Evolutionary conservation across 92 coral and sea anemone species (phyloP).

Genomic region (Micromussa lordhowensis): DNA sequence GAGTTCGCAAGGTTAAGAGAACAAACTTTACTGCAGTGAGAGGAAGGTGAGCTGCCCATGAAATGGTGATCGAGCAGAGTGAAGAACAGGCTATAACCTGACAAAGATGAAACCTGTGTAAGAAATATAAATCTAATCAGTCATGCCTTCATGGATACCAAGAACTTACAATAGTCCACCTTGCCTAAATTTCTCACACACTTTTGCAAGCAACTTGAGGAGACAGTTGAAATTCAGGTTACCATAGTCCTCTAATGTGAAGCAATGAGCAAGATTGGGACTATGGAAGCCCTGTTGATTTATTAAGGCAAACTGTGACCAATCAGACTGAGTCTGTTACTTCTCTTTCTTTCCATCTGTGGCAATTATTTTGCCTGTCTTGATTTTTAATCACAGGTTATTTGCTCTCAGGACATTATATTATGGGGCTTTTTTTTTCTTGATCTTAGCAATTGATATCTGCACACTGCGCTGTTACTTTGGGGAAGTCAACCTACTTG

Average conservation of each 20-base stretch:
- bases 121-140: background rate
- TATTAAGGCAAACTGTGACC: background rate
- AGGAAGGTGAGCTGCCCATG: constrained; percentile 75
- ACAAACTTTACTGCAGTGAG: constrained; percentile 76
- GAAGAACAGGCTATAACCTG: constrained; percentile 85
- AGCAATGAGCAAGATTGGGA: background rate
- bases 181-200: too few relatives aligned
- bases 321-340: background rate
- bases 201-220: too few relatives aligned
- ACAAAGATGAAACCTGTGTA: constrained; percentile 70
- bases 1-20: constrained; percentile 71
- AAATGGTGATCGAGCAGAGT: constrained; percentile 76
- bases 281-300: background rate
- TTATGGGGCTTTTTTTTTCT: background rate
- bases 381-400: too few relatives aligned
- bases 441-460: too few relatives aligned
- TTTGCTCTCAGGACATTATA: background rate
- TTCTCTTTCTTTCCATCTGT: background rate
- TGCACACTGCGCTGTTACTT: too few relatives aligned
- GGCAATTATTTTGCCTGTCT: background rate
- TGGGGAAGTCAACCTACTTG: background rate
- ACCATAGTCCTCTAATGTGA: too few relatives aligned
- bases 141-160: background rate
- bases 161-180: too few relatives aligned
- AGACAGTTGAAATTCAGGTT: too few relatives aligned